Base-by-base conservation (phyloP, 2,113 vertebrate species). In the Fukomys damarensis region DNA sequence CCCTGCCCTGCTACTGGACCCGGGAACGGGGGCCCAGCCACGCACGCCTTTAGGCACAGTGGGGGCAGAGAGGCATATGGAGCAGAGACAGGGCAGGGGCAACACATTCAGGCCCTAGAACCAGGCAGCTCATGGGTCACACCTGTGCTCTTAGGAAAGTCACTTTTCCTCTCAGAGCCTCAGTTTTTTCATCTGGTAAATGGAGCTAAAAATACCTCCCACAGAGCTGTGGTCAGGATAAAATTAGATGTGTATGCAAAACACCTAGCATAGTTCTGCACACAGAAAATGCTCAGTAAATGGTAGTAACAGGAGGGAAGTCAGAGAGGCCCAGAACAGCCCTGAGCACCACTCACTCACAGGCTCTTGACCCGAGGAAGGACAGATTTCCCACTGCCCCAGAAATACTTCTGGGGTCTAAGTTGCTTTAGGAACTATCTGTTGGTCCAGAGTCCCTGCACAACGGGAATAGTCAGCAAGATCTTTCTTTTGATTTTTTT, bases 241-340 rank as follows among this genome's bases (percentile, higher is more conserved):
- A 90, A 95, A 95, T 87, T 93, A 96, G 96, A 66, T 58, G 16
- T 5, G 1, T 79, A 89, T 84, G 91, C 89, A 96, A 96, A 96
- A 83, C 24, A 70, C 17, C 32, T 26, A 86, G 41, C 17, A 19
- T 11, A 43, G 74, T 63, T 38, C 65, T 7, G 30, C n/a, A 61
- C 14, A 13, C 3, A 84, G 84, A 66, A 82, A 66, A 85, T 74
- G 63, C 38, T 56, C 58, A 54, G 3, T 70, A 59, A 24, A 14
- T 1, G 10, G 43, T 32, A 94, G 68, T n/a, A 32, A 1, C 43
- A 56, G 58, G 14, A 65, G 32, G 32, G 58, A 66, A 86, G 49
- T 46, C 46, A 59, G 76, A 77, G 26, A 54, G 76, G 70, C 20
- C 70, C 35, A 83, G 59, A 46, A 66, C 19, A 80, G 26, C 74